These are phyloP conservation scores for Mustelus asterias DNA, from an alignment of 2,113 vertebrate species.

Conservation along the genomic window DNA sequence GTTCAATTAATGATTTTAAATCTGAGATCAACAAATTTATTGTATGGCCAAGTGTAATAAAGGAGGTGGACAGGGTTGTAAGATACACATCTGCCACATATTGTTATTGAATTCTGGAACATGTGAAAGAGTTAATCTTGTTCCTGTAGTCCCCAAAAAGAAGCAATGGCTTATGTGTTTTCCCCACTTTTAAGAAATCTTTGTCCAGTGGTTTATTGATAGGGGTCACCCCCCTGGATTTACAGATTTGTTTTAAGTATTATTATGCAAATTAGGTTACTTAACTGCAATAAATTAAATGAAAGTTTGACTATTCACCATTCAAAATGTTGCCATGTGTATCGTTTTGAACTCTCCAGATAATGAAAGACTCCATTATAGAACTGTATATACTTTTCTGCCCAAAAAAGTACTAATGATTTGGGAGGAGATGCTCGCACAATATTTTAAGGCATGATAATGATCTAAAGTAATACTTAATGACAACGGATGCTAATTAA, in stretches of 20 bases:
- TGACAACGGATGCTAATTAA: background rate
- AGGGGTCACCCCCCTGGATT: background rate
- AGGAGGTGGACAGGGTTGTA: too few relatives aligned
- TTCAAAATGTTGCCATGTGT: background rate
- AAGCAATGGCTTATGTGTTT: background rate
- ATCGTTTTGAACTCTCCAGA: background rate
- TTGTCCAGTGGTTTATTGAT: background rate
- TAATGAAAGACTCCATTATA: background rate
- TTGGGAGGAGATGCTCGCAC: background rate
- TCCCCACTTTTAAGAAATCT: background rate
- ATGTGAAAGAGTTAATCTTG: background rate
- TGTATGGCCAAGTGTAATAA: too few relatives aligned
- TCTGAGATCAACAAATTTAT: too few relatives aligned
- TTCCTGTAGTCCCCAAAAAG: background rate
- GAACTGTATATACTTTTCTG: background rate
- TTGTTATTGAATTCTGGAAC: background rate
- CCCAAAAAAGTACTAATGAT: background rate
- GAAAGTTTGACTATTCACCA: background rate
- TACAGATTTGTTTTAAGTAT: background rate
- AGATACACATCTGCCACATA: background rate
- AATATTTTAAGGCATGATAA: background rate
- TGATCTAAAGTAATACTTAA: background rate
- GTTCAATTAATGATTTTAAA: too few relatives aligned
- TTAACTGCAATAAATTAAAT: background rate
- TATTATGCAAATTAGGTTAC: background rate